Conservation (phyloP, 2,797 vertebrate genomes). For the Paguma larvata region DNA sequence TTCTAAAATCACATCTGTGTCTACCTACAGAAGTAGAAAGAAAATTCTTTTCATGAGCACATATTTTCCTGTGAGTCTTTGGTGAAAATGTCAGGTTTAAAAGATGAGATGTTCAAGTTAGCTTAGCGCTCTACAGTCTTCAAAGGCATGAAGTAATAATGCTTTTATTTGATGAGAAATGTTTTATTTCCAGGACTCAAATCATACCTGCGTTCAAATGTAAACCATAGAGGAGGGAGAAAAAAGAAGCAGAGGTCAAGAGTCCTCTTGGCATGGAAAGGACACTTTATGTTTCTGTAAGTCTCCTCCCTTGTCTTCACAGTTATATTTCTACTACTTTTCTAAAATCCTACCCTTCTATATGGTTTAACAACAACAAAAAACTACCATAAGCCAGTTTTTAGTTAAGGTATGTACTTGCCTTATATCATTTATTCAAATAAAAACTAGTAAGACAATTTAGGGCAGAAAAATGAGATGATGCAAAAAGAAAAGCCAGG, state of each 20-base stretch:
- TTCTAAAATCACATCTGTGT: conserved; percentile 7
- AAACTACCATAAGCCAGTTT: neutral
- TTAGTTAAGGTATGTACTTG: neutral
- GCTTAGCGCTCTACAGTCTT: neutral
- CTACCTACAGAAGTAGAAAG: neutral
- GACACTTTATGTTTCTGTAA: neutral
- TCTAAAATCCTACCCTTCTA: neutral
- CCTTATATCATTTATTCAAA: neutral
- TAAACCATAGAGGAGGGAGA: neutral
- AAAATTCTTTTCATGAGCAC: conserved; percentile 29
- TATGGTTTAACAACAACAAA: neutral
- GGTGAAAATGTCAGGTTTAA: neutral
- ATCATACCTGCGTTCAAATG: neutral
- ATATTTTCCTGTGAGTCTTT: neutral
- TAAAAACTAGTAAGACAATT: conserved; percentile 6
- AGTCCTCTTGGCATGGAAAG: neutral
- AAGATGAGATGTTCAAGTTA: neutral
- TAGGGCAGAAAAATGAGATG: neutral
- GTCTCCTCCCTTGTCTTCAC: neutral
- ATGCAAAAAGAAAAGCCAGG: neutral
- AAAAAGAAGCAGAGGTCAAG: neutral
- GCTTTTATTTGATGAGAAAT: conserved; percentile 15
- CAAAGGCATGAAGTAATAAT: conserved; percentile 42
- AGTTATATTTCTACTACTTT: neutral
- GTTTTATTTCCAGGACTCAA: conserved; percentile 51